Evolutionary conservation across 2,797 vertebrate species (phyloP), one percentile per base, ranked within the genome.

Genomic region (Choloepus didactylus): DNA sequence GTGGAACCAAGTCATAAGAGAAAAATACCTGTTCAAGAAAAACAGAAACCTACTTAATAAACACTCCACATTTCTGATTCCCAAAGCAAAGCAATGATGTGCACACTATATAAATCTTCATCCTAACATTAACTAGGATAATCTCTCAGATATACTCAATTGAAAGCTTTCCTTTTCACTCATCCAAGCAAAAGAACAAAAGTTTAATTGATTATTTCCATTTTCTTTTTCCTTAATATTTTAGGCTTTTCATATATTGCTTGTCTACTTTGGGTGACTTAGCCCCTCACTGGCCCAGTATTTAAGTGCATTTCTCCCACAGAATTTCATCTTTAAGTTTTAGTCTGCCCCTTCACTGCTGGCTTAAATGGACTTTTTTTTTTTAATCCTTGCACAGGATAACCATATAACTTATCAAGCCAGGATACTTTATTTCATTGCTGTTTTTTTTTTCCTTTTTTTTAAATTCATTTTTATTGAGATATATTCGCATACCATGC

Each of bases 11-110:
- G 96, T 97, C 97, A 69, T 98, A 98, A 98, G 72, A 97, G 88
- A 96, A 97, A 97, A 91, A 97, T 97, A 98, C 89, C 95, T 98
- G 93, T 94, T 97, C 97, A 97, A 98, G 90, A 98, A 98, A 98
- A 98, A 89, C 96, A 98, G 96, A 98, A 98, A 95, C 75, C 95
- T 94, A 84, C 89, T 97, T 98, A 97, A 98, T 97, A 98, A 98
- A 98, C 95, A 90, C 83, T 94, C 93, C 76, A 81, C 25, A 96
- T 96, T 98, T 97, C 85, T 95, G 94, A 23, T 35, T 97, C 94
- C 97, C 97, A 96, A 70, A 92, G 67, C 69, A 97, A 87, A 85
- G 95, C 56, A 98, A 95, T 91, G 96, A 95, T 96, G 62, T 95
- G 89, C 79, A 96, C 93, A 97, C 96, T 96, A 91, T 62, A 97